Conservation (phyloP, 2,797 vertebrate species). For the Parauchenoglanis ngamensis region DNA sequence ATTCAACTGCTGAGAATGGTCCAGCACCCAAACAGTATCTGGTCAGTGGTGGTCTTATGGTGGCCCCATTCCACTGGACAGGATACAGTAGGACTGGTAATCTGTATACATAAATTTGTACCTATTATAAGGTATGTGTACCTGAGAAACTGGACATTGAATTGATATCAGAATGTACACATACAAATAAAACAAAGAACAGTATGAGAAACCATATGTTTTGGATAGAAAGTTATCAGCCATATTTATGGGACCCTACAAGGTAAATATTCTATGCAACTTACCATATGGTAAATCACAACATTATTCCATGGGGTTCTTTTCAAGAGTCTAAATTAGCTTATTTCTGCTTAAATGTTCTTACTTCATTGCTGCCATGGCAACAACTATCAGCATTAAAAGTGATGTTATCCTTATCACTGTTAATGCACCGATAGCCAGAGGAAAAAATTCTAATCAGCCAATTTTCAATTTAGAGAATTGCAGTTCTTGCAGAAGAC, state of each 20-base stretch:
- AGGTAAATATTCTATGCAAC: not conserved
- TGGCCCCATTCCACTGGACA: not conserved
- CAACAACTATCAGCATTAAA: slow-evolving; percentile 1
- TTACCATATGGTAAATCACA: not conserved
- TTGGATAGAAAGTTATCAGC: not conserved
- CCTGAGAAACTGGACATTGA: not conserved
- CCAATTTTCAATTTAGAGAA: not conserved
- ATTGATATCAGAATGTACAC: not conserved
- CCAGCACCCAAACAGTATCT: not conserved
- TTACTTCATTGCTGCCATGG: not conserved
- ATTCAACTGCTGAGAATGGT: not conserved
- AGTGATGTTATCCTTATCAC: not conserved
- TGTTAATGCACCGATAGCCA: not conserved
- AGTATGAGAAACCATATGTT: not conserved
- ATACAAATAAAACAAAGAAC: not conserved
- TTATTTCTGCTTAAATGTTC: not conserved
- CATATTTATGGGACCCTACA: not conserved
- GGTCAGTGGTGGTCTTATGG: not conserved
- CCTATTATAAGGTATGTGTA: not conserved
- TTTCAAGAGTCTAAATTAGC: not conserved
- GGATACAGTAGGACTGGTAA: not conserved
- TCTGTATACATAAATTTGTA: not conserved
- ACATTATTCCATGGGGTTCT: not conserved
- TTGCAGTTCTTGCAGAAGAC: not conserved
- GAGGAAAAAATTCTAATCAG: not conserved